phyloP scores from a whole-genome alignment of 2,888 invertebrate genomes.

The Bruchidius siliquastri region DNA sequence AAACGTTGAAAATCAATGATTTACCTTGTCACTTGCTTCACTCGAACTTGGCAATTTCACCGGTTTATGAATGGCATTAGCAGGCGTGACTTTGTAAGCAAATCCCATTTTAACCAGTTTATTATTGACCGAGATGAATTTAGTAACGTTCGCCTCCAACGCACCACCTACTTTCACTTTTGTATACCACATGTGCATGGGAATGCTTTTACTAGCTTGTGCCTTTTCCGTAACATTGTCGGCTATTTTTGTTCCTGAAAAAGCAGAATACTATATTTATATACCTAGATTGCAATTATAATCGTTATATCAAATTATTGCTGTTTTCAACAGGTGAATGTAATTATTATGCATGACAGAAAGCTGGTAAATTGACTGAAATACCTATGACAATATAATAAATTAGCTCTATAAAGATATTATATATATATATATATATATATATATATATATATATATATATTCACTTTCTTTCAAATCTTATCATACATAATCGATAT shows the following conservation, averaged over 20 bases:
- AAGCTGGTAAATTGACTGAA: too few relatives aligned
- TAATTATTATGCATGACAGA: too few relatives aligned
- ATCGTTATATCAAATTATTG: too few relatives aligned
- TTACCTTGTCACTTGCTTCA: not conserved
- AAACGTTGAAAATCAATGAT: not conserved
- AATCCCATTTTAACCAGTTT: slow-evolving; percentile 61
- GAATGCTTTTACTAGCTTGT: slow-evolving; percentile 8
- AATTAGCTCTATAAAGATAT: too few relatives aligned
- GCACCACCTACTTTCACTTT: slow-evolving; percentile 59
- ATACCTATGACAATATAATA: too few relatives aligned
- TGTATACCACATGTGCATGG: slow-evolving; percentile 46
- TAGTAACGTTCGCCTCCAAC: slow-evolving; percentile 58
- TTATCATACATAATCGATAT: too few relatives aligned
- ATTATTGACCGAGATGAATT: slow-evolving; percentile 64
- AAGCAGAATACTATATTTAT: too few relatives aligned
- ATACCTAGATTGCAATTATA: too few relatives aligned
- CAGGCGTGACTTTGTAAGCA: slow-evolving; percentile 22
- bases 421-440: too few relatives aligned
- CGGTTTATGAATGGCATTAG: slow-evolving; percentile 3
- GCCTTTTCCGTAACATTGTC: slow-evolving; percentile 17
- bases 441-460: too few relatives aligned
- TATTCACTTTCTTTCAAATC: too few relatives aligned
- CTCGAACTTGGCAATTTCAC: not conserved
- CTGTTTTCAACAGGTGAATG: too few relatives aligned
- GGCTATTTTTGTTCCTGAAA: slow-evolving; percentile 43